phyloP scores from a whole-genome alignment of 2,113 vertebrate genomes.

The Blennius ocellaris region DNA sequence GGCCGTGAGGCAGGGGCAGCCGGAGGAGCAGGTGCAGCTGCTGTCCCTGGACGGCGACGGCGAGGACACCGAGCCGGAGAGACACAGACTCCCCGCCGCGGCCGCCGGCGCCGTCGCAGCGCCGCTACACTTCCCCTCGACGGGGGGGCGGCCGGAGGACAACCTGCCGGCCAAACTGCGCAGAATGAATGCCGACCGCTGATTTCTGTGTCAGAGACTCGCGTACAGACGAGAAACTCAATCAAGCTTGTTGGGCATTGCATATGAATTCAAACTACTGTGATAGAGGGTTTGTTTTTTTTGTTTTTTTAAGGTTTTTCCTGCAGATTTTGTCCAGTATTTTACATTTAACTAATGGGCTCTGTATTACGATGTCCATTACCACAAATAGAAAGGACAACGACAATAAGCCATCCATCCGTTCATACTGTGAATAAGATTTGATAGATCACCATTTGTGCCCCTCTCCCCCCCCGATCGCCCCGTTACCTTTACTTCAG shows the following conservation, averaged over 20 bases:
- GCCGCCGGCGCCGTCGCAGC: constrained; percentile 38
- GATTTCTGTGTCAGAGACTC: constrained; percentile 32
- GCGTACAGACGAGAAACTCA: constrained; percentile 36
- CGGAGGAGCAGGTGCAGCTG: constrained; percentile 79
- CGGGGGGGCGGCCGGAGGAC: constrained; percentile 79
- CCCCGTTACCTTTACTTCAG: constrained; percentile 41
- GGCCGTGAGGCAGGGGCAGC: constrained; percentile 58
- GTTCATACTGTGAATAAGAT: constrained; percentile 75
- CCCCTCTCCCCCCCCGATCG: constrained; percentile 55
- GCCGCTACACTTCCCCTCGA: constrained; percentile 59
- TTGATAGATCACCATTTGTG: constrained; percentile 76
- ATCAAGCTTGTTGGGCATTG: constrained; percentile 68
- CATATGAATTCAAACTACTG: constrained; percentile 58
- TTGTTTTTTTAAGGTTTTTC: not conserved
- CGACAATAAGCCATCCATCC: constrained; percentile 76
- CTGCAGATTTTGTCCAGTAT: constrained; percentile 41
- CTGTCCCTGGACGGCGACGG: constrained; percentile 77
- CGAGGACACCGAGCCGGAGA: constrained; percentile 65
- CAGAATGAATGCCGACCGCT: constrained; percentile 83
- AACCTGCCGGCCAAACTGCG: constrained; percentile 84
- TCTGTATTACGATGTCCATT: constrained; percentile 53
- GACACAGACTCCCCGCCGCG: constrained; percentile 63
- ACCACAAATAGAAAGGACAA: constrained; percentile 64
- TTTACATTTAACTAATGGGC: constrained; percentile 46
- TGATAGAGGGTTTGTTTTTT: constrained; percentile 20